Percentiles rank a stretch among this genome's conserved stretches.
phyloP scores from a whole-genome alignment of 2,797 vertebrate species.

The Aythya fuligula region DNA sequence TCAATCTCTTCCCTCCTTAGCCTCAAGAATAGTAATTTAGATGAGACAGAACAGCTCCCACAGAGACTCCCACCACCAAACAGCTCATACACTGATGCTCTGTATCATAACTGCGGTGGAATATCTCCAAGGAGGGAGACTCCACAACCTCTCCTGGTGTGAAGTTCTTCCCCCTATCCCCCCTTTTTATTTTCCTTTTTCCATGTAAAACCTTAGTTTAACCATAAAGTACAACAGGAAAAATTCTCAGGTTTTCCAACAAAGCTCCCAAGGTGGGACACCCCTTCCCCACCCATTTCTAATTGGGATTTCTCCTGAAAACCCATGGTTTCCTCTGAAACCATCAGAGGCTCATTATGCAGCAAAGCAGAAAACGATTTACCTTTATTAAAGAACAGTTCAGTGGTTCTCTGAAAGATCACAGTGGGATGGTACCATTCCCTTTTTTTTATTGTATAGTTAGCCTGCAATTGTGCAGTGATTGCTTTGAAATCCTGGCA shows the following conservation, averaged over 20 bases:
- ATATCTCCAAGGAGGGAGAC: neutral
- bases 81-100: neutral
- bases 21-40: neutral
- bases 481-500: slow-evolving; percentile 39
- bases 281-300: neutral
- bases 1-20: neutral
- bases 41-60: neutral
- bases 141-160: neutral
- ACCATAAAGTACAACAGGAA: neutral
- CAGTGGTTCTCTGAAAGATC: neutral
- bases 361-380: neutral
- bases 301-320: slow-evolving; percentile 25
- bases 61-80: neutral
- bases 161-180: neutral
- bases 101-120: neutral
- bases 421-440: slow-evolving; percentile 34
- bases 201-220: neutral
- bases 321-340: neutral
- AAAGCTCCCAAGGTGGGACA: neutral
- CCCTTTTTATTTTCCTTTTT: too few species aligned
- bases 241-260: neutral
- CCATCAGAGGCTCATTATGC: slow-evolving; percentile 14
- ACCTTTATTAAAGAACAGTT: slow-evolving; percentile 7
- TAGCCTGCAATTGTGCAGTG: slow-evolving; percentile 16
- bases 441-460: neutral